A percentile compares a stretch with the other conserved stretches of the same genome.
These are phyloP conservation scores for Schizopygopsis pylzovi DNA, from an alignment of 2,797 vertebrate genomes.

Conservation along the genomic window DNA sequence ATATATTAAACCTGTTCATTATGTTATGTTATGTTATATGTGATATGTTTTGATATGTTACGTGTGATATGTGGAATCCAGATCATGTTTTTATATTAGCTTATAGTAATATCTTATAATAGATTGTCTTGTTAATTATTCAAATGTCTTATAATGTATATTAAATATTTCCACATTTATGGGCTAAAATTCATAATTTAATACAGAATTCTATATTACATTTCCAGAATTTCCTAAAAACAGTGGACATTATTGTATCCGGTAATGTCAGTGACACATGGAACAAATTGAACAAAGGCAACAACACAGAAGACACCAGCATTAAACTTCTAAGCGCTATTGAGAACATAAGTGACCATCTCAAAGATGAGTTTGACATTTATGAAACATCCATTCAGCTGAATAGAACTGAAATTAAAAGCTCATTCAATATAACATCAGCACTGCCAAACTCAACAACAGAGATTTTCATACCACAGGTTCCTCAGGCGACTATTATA, in stretches of 20 bases:
- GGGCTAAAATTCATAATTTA: not conserved
- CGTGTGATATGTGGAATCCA: too few relatives aligned
- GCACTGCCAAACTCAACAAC: conserved; percentile 68
- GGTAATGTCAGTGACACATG: conserved; percentile 67
- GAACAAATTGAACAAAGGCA: conserved; percentile 68
- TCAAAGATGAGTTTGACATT: conserved; percentile 61
- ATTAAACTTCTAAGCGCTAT: conserved; percentile 76
- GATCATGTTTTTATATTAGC: not conserved
- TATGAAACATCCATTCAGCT: conserved; percentile 68
- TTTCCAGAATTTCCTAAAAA: conserved; percentile 80
- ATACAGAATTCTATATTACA: not conserved
- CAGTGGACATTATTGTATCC: conserved; percentile 73
- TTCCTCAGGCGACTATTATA: conserved; percentile 51
- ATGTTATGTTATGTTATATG: not conserved
- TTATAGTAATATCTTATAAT: not conserved
- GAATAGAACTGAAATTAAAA: conserved; percentile 56
- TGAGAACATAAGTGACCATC: conserved; percentile 71
- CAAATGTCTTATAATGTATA: not conserved
- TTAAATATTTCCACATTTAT: not conserved
- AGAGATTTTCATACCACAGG: conserved; percentile 67
- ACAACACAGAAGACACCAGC: conserved; percentile 66
- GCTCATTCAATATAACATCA: conserved; percentile 42
- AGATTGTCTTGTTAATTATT: not conserved
- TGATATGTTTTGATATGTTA: not conserved
- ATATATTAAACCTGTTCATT: not conserved